Evolutionary conservation across 2,888 invertebrate species (phyloP).

Genomic region (Drosophila aldrichi): DNA sequence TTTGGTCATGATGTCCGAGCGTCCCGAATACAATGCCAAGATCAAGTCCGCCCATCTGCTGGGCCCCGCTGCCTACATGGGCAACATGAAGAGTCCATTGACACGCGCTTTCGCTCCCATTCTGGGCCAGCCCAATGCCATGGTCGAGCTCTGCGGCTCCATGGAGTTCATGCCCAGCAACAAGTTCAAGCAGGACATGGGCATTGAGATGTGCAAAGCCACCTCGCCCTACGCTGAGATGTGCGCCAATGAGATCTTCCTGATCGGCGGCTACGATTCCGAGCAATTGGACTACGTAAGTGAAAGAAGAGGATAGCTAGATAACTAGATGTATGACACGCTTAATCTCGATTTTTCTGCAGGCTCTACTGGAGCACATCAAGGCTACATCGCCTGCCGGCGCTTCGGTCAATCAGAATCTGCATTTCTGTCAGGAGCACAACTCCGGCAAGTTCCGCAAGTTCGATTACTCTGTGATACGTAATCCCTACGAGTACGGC

Average conservation of each 20-base stretch:
- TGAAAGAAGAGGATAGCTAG: not conserved
- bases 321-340: not conserved
- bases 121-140: constrained; percentile 75
- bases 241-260: constrained; percentile 89
- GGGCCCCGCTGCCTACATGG: constrained; percentile 87
- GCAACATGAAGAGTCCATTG: constrained; percentile 84
- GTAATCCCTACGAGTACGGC: constrained; percentile 86
- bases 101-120: constrained; percentile 73
- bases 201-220: constrained; percentile 85
- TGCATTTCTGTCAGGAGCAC: constrained; percentile 84
- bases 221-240: constrained; percentile 82
- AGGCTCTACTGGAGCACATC: constrained; percentile 75
- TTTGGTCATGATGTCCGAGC: constrained; percentile 86
- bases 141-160: constrained; percentile 74
- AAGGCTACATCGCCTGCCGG: constrained; percentile 84
- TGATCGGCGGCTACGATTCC: constrained; percentile 86
- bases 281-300: constrained; percentile 85
- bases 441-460: constrained; percentile 82
- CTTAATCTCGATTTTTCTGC: not conserved
- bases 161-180: constrained; percentile 79
- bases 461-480: constrained; percentile 82
- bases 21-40: constrained; percentile 63
- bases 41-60: constrained; percentile 83
- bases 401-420: constrained; percentile 82
- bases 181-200: constrained; percentile 83